Conservation (phyloP, 2,797 vertebrate species). For the Pogoniulus pusillus region DNA sequence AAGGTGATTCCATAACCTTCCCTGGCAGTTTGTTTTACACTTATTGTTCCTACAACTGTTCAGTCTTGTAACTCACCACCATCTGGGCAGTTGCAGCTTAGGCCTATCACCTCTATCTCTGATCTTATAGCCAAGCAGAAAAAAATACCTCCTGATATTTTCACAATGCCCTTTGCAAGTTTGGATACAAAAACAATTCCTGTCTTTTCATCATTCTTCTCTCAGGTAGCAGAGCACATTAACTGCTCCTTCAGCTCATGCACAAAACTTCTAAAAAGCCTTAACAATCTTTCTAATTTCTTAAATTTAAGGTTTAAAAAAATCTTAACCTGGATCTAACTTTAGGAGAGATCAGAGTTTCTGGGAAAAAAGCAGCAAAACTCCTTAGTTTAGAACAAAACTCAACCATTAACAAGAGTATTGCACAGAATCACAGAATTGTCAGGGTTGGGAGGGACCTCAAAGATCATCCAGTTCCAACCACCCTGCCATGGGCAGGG, state of each 20-base stretch:
- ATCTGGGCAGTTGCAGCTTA: neutral
- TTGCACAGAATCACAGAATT: neutral
- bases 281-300: neutral
- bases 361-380: neutral
- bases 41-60: neutral
- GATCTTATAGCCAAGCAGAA: neutral
- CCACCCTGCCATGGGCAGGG: too few relatives aligned
- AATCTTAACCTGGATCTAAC: neutral
- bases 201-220: neutral
- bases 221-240: neutral
- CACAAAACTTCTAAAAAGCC: neutral
- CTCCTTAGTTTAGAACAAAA: neutral
- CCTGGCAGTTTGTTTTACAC: neutral
- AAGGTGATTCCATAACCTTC: conserved; percentile 26
- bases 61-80: neutral
- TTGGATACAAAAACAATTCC: neutral
- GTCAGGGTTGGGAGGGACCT: too few relatives aligned
- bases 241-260: neutral
- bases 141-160: neutral
- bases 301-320: neutral
- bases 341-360: neutral
- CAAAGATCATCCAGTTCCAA: too few relatives aligned
- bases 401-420: neutral
- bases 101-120: neutral
- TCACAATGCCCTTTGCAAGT: neutral